Base-by-base conservation (phyloP, 1,140 invertebrate genomes). In the Microvelia longipes region DNA sequence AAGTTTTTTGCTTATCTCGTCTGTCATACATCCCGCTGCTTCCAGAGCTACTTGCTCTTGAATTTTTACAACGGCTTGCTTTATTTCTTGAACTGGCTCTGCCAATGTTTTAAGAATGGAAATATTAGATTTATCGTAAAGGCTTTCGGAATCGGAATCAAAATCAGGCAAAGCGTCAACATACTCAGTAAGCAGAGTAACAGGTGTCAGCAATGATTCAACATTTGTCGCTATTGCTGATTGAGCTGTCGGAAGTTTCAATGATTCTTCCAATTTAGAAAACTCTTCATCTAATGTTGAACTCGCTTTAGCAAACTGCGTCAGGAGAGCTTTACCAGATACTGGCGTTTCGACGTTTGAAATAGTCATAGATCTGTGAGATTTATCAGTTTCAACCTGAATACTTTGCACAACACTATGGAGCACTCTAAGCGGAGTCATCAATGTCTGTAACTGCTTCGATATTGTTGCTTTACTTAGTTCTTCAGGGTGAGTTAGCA, bases 61-160 rank as follows among this genome's bases (percentile, higher is more conserved):
- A 14, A 78, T 71, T 73, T 82, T 79, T 68, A 80, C 78, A 24
- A 80, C 75, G 64, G 76, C 78, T 72, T 79, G 80, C 28, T 80
- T 75, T 60, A 80, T 78, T 76, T 84, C 80, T 72, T 82, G 78
- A 25, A 82, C 72, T 29, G 81, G 76, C 74, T 83, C 78, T 68
- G 78, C 73, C 35, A 82, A 77, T 66, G 77, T 79, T 70, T 73
- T 74, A 2, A 79, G 67, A 61, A 72, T 66, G 29, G 71, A 69
- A 68, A 75, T 66, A 71, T 66, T 72, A 2, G 71, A 71, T 67
- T 73, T 67, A 64, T 74, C 73, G 64, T 70, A 67, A 27, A 70
- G 2, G 14, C 69, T 68, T 62, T 70, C 68, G 27, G 70, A 69
- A 64, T 29, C 5, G 50, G 66, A 30, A 35, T 63, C 65, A 27